Evolutionary conservation across 2,113 vertebrate genomes (phyloP), one percentile per base, ranked within the genome.

Genomic region (Marmota flaviventris): DNA sequence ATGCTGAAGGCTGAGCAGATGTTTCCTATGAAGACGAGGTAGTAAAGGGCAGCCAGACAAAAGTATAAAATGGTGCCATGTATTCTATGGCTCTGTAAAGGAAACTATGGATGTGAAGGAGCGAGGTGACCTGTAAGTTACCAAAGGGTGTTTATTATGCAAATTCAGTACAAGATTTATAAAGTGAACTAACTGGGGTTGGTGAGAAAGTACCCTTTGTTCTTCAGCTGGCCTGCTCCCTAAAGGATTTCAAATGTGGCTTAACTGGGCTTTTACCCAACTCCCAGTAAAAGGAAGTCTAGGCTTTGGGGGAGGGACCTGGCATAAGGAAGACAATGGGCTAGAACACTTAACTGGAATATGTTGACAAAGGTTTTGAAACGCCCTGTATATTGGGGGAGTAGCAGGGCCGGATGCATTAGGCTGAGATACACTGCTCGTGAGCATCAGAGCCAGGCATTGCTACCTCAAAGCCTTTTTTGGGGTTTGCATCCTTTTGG

Each of bases 241-340:
- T 53, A 69, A 56, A 86, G 56, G 77, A 79, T 70, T 93, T 97
- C 86, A 70, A 85, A 67, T 95, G 83, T 79, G 79, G 90, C 32
- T 94, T 65, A 69, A n/a, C n/a, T 70, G 76, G 76, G 79, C 63
- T 86, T 94, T 76, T 92, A 56, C 69, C 73, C 90, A 70, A 58
- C 13, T 75, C 69, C 81, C 34, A 76, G 65, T 76, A 82, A 85
- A 93, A 88, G 61, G 76, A 32, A 96, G 65, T 14, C 48, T 42
- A 65, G 93, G 20, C 56, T 95, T 79, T 86, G 73, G 69, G 56
- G 51, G 67, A 77, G 69, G 70, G 39, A 73, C 34, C 83, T 78
- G 85, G 78, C 67, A 13, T 58, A 77, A 65, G 22, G 51, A 53
- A 75, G 48, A 58, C 37, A 92, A 69, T 25, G 37, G 61, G 20